These are phyloP conservation scores for Cerastis leucographa DNA, from an alignment of 2,888 invertebrate genomes.

Conservation along the genomic window DNA sequence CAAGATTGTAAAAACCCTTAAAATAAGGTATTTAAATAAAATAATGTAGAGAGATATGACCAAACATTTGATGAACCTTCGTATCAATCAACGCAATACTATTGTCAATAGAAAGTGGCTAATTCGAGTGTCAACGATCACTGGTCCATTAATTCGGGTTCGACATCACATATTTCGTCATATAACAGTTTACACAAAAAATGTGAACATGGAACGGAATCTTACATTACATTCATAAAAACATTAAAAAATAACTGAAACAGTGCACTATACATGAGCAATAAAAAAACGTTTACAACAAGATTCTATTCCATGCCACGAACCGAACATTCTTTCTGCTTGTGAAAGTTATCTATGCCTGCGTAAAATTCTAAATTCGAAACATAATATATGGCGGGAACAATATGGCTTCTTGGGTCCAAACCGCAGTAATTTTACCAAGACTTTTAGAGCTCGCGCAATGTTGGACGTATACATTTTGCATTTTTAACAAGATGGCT, in stretches of 20 bases:
- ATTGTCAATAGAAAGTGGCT: slow-evolving; percentile 19
- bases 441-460: slow-evolving; percentile 5
- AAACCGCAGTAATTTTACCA: slow-evolving; percentile 27
- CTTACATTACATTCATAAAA: slow-evolving; percentile 61
- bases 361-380: slow-evolving; percentile 36
- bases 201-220: slow-evolving; percentile 73
- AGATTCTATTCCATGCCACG: slow-evolving; percentile 69
- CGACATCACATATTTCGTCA: slow-evolving; percentile 49
- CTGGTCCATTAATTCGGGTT: slow-evolving; percentile 18
- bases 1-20: slow-evolving; percentile 53
- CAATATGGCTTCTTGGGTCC: slow-evolving; percentile 47
- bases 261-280: slow-evolving; percentile 67
- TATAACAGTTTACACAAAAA: slow-evolving; percentile 35
- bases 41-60: slow-evolving; percentile 36
- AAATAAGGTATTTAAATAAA: slow-evolving; percentile 55
- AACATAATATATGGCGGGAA: slow-evolving; percentile 48
- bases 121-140: slow-evolving; percentile 21
- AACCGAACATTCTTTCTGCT: slow-evolving; percentile 42
- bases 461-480: slow-evolving; percentile 17
- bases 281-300: slow-evolving; percentile 55
- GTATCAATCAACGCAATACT: slow-evolving; percentile 23
- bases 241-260: slow-evolving; percentile 64
- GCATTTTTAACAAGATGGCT: slow-evolving; percentile 42
- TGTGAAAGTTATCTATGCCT: slow-evolving; percentile 50
- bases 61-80: slow-evolving; percentile 40